These are phyloP conservation scores for Melanocharis versteri DNA, from an alignment of 2,113 vertebrate genomes.

Conservation along the genomic window DNA sequence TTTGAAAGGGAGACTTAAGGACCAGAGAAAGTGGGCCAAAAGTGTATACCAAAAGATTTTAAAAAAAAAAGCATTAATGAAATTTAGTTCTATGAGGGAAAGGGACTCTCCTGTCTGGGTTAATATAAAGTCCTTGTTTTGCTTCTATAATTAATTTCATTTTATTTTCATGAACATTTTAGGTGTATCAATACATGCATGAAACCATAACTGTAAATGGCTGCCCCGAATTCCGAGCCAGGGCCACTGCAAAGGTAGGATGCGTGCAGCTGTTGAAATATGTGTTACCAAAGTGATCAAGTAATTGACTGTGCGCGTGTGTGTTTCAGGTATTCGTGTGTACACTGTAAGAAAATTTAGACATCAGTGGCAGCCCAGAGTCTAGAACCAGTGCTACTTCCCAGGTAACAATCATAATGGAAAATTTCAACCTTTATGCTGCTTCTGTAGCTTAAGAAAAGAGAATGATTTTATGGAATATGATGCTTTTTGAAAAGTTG, in stretches of 20 bases:
- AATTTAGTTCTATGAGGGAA: background rate
- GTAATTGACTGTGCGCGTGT: slow-evolving; percentile 85
- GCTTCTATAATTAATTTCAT: slow-evolving; percentile 49
- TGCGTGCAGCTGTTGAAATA: slow-evolving; percentile 65
- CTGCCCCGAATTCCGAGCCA: slow-evolving; percentile 96
- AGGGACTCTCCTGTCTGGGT: background rate
- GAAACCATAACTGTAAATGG: slow-evolving; percentile 98
- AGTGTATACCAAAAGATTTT: no score
- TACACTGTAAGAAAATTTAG: slow-evolving; percentile 87
- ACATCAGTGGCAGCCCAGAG: slow-evolving; percentile 87
- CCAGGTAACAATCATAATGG: slow-evolving; percentile 82
- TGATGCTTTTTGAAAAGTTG: slow-evolving; percentile 56
- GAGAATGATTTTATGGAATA: slow-evolving; percentile 77
- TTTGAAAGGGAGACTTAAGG: background rate
- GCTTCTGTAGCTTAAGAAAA: slow-evolving; percentile 84
- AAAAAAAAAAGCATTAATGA: background rate
- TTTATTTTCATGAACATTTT: slow-evolving; percentile 69
- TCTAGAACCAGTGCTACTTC: slow-evolving; percentile 85
- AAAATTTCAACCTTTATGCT: slow-evolving; percentile 82
- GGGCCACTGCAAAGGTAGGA: slow-evolving; percentile 97
- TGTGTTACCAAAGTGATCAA: slow-evolving; percentile 66
- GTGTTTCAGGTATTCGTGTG: slow-evolving; percentile 86
- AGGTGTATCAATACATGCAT: slow-evolving; percentile 99
- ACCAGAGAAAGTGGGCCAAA: background rate
- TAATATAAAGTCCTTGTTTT: slow-evolving; percentile 16